Evolutionary conservation across 2,888 invertebrate genomes (phyloP), one percentile per base, ranked within the genome.

Genomic region (Phrixothrix hirtus): DNA sequence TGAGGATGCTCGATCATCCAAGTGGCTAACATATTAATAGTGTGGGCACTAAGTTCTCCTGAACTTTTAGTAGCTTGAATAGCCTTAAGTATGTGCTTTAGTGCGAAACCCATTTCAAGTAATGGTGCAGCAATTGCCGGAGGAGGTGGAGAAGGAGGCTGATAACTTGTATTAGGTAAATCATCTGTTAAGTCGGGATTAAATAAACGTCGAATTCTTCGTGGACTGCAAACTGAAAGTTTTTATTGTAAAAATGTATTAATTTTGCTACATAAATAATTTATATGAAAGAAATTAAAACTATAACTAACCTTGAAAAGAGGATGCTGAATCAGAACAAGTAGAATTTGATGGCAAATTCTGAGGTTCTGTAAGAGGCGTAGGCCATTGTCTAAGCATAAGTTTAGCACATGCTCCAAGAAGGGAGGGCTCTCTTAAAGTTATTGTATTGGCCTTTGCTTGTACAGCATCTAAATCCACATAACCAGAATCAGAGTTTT

Each of bases 1-100:
- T 69, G 72, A 0, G 83, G 83, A 69, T 85, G 81, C 60, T 84
- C 84, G 43, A 84, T 70, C 83, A 85, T 83, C 84, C 84, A 85
- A 2, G 81, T 82, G 2, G 83, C 83, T 41, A 85, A 65, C 61
- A 77, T 78, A 64, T 82, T 83, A 10, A 83, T 77, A n/a, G 78
- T 77, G 32, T 79, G 78, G 1, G 79, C 70, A 55, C 66, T 73
- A 4, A 72, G 60, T 50, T 73, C 74, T 0, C 68, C 67, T 1
- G 68, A 59, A 51, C 68, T 68, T 60, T 81, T 79, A 35, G 81
- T 78, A n/a, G 80, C 79, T 48, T 70, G 68, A 30, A 83, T 74
- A 1, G 84, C 84, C 61, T 77, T 78, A 59, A 80, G 72, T 42
- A 84, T 81, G 59, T 83, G 83, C 29, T 76, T 70, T 21, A 80